These are phyloP conservation scores for Nothoprocta perdicaria DNA, from an alignment of 2,113 vertebrate species.

Conservation along the genomic window DNA sequence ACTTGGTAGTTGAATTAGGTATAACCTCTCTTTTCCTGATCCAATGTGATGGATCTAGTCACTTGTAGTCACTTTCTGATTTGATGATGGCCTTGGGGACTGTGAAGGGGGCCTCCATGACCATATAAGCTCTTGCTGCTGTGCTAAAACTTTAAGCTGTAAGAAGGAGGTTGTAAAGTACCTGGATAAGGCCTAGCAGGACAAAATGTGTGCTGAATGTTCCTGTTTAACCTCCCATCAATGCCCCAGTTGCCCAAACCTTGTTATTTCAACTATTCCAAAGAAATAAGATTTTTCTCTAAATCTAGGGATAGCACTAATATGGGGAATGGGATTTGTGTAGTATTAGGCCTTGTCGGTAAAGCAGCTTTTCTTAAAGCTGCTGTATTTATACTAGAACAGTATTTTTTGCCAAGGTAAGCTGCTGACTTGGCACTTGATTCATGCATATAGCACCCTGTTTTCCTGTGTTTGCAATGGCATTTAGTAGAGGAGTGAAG, in stretches of 20 bases:
- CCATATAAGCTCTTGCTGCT: neutral
- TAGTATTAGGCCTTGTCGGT: neutral
- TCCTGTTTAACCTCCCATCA: neutral
- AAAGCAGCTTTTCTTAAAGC: conserved; percentile 16
- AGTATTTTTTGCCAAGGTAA: neutral
- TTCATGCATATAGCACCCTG: fast-evolving
- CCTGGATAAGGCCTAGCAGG: neutral
- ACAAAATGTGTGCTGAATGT: neutral
- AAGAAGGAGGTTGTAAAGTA: neutral
- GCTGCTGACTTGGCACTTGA: neutral
- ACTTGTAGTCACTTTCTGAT: neutral
- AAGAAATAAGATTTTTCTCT: conserved; percentile 5
- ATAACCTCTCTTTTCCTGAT: neutral
- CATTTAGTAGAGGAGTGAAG: fast-evolving
- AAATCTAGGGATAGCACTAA: conserved; percentile 17
- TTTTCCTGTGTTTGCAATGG: neutral
- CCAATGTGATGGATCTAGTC: neutral
- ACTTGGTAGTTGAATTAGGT: neutral
- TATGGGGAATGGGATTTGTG: neutral
- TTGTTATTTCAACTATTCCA: conserved; percentile 4
- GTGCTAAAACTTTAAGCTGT: neutral
- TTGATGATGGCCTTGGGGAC: neutral
- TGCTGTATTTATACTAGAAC: fast-evolving
- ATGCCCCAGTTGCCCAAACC: neutral
- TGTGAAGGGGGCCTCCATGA: fast-evolving